Evolutionary conservation across 2,113 vertebrate species (phyloP).

Genomic region (Ranitomeya imitator): DNA sequence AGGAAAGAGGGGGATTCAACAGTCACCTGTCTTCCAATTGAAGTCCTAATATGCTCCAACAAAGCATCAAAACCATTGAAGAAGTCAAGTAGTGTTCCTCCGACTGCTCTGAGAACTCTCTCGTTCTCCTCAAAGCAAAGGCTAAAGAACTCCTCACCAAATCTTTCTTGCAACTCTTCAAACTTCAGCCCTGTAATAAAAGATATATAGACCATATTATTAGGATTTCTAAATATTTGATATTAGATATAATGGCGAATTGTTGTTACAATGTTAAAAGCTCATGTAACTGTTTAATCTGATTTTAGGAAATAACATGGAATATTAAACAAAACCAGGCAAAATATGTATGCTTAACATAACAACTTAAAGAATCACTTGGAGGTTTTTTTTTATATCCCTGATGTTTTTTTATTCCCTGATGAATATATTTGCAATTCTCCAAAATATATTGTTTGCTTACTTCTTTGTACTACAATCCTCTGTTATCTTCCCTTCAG

Average conservation of each 20-base stretch:
- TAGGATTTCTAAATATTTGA: slow-evolving; percentile 57
- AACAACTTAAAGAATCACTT: too few species aligned
- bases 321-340: too few species aligned
- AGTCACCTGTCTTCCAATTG: slow-evolving; percentile 88
- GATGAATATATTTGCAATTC: too few species aligned
- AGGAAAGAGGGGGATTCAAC: slow-evolving; percentile 95
- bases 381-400: too few species aligned
- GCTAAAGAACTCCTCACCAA: slow-evolving; percentile 95
- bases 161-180: slow-evolving; percentile 89
- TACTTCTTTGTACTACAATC: too few species aligned
- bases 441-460: too few species aligned
- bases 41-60: slow-evolving; percentile 94
- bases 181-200: slow-evolving; percentile 83
- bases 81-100: slow-evolving; percentile 94
- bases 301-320: too few species aligned
- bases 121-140: slow-evolving; percentile 97
- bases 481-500: too few species aligned
- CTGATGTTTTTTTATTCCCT: too few species aligned
- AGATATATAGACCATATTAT: background rate
- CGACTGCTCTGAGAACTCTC: slow-evolving; percentile 91
- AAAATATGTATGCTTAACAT: too few species aligned
- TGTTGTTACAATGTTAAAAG: too few species aligned
- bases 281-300: too few species aligned
- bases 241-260: background rate
- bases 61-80: slow-evolving; percentile 98